Base-by-base conservation (phyloP, 1,140 invertebrate genomes). In the Venustaconcha ellipsiformis region DNA sequence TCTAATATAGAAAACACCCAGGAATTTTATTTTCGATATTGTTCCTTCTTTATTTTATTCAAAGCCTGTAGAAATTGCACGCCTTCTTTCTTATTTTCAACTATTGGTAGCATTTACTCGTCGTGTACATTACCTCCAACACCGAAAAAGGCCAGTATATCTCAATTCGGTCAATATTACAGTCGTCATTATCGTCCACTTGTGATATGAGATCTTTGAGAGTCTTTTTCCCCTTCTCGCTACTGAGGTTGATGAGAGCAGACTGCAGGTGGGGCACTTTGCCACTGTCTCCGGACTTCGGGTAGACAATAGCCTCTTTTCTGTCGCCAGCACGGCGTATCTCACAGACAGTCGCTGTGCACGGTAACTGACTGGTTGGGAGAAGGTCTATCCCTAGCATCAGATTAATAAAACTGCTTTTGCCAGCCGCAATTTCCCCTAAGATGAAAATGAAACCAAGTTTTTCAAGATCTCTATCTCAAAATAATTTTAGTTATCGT, bases 331-430 rank as follows among this genome's bases (percentile, higher is more conserved):
- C 81, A 13, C 80, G 71, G 55, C 78, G 58, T 15, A 86, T 80
- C 64, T 86, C 85, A 64, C 83, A 84, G 26, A 86, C 81, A 15
- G 80, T 80, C 14, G 80, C 72, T 5, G 86, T 87, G 59, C 83
- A 83, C 18, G 80, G 71, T 1, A 86, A 76, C 14, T 78, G 74
- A 65, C 76, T 80, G 5, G 78, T 78, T 8, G 86, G 86, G 30
- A 87, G 64, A 11, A 87, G 68, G 11, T 76, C 65, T 48, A 48
- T 8, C 0, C 82, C 83, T 0, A 83, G 70, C 6, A 87, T 18
- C 12, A 84, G 74, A 70, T 87, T 87, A 57, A 87, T 74, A 14
- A 87, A 65, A 60, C 74, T 81, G 65, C 80, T 82, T 64, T 86
- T 86, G 2, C 84, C 84, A 0, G 83, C 67, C 3, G 81, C 82